Percentiles rank a stretch among this genome's conserved stretches.
Evolutionary conservation across 2,113 vertebrate genomes (phyloP).

Genomic region (Aegithalos caudatus): DNA sequence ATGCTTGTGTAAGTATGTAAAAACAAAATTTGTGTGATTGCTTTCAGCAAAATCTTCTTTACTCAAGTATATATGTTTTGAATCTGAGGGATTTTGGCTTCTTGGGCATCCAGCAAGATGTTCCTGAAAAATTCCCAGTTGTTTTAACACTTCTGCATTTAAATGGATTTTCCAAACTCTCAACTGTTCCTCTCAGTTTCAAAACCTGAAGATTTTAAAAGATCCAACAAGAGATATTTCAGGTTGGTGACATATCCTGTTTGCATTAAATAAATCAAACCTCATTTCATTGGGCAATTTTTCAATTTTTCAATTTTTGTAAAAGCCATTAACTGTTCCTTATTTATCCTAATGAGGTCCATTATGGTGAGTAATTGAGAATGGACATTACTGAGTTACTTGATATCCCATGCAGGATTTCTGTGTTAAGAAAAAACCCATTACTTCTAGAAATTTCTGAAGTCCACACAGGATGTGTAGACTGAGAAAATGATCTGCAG

Average conservation of each 20-base stretch:
- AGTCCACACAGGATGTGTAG: neutral
- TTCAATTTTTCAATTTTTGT: slow-evolving; percentile 49
- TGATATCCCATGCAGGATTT: slow-evolving; percentile 28
- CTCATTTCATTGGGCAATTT: slow-evolving; percentile 24
- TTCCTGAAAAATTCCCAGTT: neutral
- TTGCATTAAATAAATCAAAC: slow-evolving; percentile 53
- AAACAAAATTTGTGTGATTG: neutral
- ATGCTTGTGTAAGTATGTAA: neutral
- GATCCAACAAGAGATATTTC: neutral
- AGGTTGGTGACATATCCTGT: slow-evolving; percentile 10
- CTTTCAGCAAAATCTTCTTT: neutral
- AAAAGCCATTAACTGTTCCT: slow-evolving; percentile 41
- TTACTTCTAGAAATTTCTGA: slow-evolving; percentile 19
- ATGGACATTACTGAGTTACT: slow-evolving; percentile 19
- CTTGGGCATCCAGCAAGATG: neutral
- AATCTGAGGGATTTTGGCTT: neutral
- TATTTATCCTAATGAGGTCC: slow-evolving; percentile 42
- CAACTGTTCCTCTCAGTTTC: neutral
- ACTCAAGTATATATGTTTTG: neutral
- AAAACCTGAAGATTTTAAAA: neutral
- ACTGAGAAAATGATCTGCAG: neutral
- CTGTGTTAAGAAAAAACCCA: neutral
- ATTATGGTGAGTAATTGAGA: slow-evolving; percentile 44
- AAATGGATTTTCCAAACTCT: neutral
- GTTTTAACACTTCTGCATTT: neutral